Evolutionary conservation across 2,888 invertebrate species (phyloP), one percentile per base, ranked within the genome.

Genomic region (Cactoblastis cactorum): DNA sequence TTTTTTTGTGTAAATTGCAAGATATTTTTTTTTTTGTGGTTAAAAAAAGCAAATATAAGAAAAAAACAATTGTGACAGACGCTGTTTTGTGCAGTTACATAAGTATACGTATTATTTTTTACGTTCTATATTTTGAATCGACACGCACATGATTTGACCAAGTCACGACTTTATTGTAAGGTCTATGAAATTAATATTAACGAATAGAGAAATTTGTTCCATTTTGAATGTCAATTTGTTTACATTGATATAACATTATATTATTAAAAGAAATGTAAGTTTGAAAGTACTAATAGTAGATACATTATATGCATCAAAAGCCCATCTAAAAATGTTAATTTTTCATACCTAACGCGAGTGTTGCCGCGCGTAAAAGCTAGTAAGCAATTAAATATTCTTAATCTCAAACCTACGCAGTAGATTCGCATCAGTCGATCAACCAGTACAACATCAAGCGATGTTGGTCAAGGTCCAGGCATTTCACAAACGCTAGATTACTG

Each of bases 381-480:
- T 37, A 11, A 15, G n/a, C 37, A 5, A 35, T 38, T n/a, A 48
- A 37, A 48, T 37, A 48, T 22, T 34, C 46, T 38, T 52, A 51
- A 52, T 34, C 46, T 38, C 53, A 51, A 52, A 52, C 52, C 53
- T 50, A 41, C 45, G 48, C 51, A 45, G 24, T 48, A 17, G n/a
- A 45, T 22, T 35, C 35, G 14, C 28, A 46, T 37, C 24, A 45
- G 51, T 56, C 45, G 51, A 41, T 41, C 33, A 41, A 39, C 32
- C 49, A 33, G 41, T 41, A 32, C 52, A 50, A 45, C 38, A 45
- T 45, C 62, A 57, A 54, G 68, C 70, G 65, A 83, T 76, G 61
- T 77, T 69, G 83, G 86, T 69, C 88, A 88, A 85, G 87, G 88
- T 65, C 71, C 47, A 19, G 67, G 65, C 68, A 73, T 84, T 84